Evolutionary conservation across 2,888 invertebrate genomes (phyloP), one percentile per base, ranked within the genome.

Genomic region (Eupithecia subumbrata): DNA sequence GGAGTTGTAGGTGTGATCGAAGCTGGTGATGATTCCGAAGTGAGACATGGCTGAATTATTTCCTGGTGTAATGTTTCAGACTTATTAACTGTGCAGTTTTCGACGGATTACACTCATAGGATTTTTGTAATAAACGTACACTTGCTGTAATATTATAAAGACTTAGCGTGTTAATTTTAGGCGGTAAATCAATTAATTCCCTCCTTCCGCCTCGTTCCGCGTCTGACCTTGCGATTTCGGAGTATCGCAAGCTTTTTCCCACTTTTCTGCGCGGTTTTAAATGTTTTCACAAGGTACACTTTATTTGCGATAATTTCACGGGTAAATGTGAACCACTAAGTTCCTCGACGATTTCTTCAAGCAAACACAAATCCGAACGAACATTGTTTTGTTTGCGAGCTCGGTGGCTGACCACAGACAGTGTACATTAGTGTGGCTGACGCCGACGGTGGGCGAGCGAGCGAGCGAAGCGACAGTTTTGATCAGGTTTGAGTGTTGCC

Each of bases 1-100:
- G 12, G 45, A 52, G 7, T 34, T 22, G 25, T 5, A 18, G 11
- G 37, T 71, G 63, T 73, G 76, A 7, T 73, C 73, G 37, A 76
- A 76, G 5, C 40, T 48, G n/a, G 37, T 67, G 5, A 76, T 8
- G 1, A 68, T 34, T 16, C 73, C 73, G 12, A 67, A 45, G n/a
- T 70, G 43, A 45, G 67, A 14, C 76, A 76, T 76, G 5, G 60
- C 60, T 12, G 60, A 14, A 12, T 60, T 25, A 25, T 14, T 22
- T 12, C 4, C 9, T 56, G 18, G 18, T 52, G n/a, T 9, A 9
- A 22, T 22, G 12, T 56, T 22, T 40, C 22, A 22, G 14, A 30
- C 25, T n/a, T n/a, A n/a, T 30, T 30, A 48, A 48, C 18, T 48
- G 30, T 2, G 30, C 63, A 16, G 63, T 30, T 14, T 30, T 18